Evolutionary conservation across 1,140 invertebrate species (phyloP).

Genomic region (Lithobius niger): DNA sequence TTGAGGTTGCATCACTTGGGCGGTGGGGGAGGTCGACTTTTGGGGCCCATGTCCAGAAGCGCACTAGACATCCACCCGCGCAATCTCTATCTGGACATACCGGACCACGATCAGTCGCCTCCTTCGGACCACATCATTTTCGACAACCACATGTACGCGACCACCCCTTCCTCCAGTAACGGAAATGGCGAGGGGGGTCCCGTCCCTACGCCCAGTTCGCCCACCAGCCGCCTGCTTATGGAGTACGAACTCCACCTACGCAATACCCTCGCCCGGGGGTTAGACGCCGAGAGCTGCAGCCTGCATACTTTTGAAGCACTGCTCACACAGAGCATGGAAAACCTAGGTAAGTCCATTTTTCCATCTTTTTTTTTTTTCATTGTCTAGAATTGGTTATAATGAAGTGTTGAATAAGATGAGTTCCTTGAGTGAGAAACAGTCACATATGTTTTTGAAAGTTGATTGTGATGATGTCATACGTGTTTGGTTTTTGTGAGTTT

Average conservation of each 20-base stretch:
- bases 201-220: constrained; percentile 48
- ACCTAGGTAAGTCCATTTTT: constrained; percentile 57
- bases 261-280: constrained; percentile 83
- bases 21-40: neutral
- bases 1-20: neutral
- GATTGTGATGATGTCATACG: no score
- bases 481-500: no score
- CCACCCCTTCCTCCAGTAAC: constrained; percentile 68
- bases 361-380: no score
- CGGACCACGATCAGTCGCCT: constrained; percentile 55
- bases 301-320: constrained; percentile 85
- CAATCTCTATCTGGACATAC: constrained; percentile 62
- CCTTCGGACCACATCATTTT: constrained; percentile 83
- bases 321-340: constrained; percentile 86
- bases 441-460: no score
- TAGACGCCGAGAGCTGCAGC: constrained; percentile 89
- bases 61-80: constrained; percentile 4
- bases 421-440: no score
- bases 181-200: neutral
- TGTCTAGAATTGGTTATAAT: no score
- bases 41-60: neutral
- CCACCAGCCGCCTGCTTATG: constrained; percentile 67
- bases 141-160: constrained; percentile 86
- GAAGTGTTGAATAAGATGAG: no score
- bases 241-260: constrained; percentile 92